Evolutionary conservation across 2,888 invertebrate genomes (phyloP).

Genomic region (Drosophila testacea): DNA sequence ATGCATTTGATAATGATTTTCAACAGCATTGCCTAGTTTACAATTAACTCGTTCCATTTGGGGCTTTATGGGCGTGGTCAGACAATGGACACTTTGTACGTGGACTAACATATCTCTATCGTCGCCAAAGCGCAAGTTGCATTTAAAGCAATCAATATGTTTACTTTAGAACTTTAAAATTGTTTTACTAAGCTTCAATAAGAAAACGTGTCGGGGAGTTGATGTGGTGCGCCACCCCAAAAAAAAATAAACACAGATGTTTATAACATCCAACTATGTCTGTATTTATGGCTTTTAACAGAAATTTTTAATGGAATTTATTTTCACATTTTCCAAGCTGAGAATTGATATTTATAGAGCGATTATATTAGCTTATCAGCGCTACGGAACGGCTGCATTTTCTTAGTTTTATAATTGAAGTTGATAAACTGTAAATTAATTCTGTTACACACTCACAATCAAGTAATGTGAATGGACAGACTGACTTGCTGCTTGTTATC

Average conservation of each 20-base stretch:
- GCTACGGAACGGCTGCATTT: slow-evolving; percentile 23
- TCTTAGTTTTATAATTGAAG: slow-evolving; percentile 55
- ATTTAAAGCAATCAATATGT: slow-evolving; percentile 35
- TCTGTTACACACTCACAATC: slow-evolving; percentile 35
- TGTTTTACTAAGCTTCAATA: slow-evolving; percentile 12
- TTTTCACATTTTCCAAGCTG: slow-evolving; percentile 24
- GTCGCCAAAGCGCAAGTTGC: slow-evolving; percentile 23
- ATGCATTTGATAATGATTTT: slow-evolving; percentile 40
- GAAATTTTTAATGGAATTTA: slow-evolving; percentile 56
- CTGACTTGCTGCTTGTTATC: slow-evolving; percentile 29
- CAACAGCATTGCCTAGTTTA: slow-evolving; percentile 2
- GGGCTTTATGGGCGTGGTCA: slow-evolving; percentile 16
- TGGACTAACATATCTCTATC: slow-evolving; percentile 22
- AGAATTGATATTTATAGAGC: slow-evolving; percentile 47
- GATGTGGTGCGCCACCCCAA: neutral
- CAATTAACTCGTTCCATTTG: neutral
- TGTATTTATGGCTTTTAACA: slow-evolving; percentile 59
- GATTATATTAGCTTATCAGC: slow-evolving; percentile 49
- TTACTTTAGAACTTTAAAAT: slow-evolving; percentile 36
- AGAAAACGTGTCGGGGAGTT: neutral
- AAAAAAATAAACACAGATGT: slow-evolving; percentile 49
- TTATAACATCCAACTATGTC: slow-evolving; percentile 15
- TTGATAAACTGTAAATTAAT: slow-evolving; percentile 64
- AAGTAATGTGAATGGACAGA: slow-evolving; percentile 27
- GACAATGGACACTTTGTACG: neutral